These are phyloP conservation scores for Drosophila melanogaster DNA, from an alignment of 1,140 invertebrate species.

Conservation along the genomic window DNA sequence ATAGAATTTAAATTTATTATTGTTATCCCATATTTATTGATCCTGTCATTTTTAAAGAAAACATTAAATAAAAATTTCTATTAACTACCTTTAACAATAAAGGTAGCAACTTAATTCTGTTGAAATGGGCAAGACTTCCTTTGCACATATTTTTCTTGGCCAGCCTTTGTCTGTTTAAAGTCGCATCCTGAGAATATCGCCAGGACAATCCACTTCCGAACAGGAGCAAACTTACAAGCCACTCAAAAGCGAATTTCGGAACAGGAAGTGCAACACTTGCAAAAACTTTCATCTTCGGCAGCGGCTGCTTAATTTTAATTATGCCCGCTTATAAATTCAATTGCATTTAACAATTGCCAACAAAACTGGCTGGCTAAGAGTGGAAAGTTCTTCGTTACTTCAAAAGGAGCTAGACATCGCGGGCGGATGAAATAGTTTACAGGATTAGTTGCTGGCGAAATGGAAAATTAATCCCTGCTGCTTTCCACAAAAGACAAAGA, in stretches of 20 bases:
- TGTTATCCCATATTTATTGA: too few species aligned
- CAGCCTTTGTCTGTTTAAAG: background rate
- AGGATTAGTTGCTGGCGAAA: slow-evolving; percentile 69
- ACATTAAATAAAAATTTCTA: too few species aligned
- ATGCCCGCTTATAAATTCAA: slow-evolving; percentile 81
- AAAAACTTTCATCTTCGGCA: slow-evolving; percentile 60
- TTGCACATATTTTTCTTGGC: background rate
- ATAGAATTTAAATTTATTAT: too few species aligned
- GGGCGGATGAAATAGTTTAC: slow-evolving; percentile 53
- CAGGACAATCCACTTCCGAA: slow-evolving; percentile 38
- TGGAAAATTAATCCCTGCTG: slow-evolving; percentile 70
- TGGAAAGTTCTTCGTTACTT: slow-evolving; percentile 46
- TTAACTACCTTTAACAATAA: too few species aligned
- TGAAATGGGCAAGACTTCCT: background rate
- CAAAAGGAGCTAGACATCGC: slow-evolving; percentile 31
- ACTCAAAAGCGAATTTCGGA: slow-evolving; percentile 36
- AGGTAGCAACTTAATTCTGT: background rate
- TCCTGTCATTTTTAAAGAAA: too few species aligned
- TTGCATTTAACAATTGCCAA: slow-evolving; percentile 80
- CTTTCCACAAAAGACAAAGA: slow-evolving; percentile 39
- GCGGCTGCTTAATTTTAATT: slow-evolving; percentile 78
- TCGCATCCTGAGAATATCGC: slow-evolving; percentile 1
- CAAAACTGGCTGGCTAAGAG: slow-evolving; percentile 39
- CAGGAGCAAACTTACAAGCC: slow-evolving; percentile 41
- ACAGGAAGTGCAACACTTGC: slow-evolving; percentile 66